Conservation (phyloP, 1,140 invertebrate species). For the Euschistus heros region DNA sequence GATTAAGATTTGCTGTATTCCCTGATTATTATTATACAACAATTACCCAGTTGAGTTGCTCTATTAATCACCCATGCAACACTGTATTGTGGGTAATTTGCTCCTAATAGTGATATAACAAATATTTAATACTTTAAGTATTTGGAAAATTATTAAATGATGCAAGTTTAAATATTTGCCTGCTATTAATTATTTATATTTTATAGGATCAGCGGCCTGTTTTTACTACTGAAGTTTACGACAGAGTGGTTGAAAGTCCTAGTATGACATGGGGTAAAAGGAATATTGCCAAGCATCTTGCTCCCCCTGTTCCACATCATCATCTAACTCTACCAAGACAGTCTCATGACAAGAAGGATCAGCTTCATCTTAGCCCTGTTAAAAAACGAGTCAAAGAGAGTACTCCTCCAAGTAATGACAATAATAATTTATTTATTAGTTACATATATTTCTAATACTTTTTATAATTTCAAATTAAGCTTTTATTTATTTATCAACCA, state of each 20-base stretch:
- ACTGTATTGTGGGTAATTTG: too few relatives aligned
- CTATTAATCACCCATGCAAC: too few relatives aligned
- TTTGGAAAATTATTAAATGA: background rate
- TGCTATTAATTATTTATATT: constrained; percentile 30
- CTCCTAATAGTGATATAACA: too few relatives aligned
- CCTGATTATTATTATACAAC: too few relatives aligned
- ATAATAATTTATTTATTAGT: too few relatives aligned
- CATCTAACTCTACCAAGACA: constrained; percentile 33
- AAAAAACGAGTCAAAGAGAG: constrained; percentile 97
- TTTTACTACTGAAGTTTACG: constrained; percentile 33
- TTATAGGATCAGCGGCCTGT: constrained; percentile 46
- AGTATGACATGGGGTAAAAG: constrained; percentile 28
- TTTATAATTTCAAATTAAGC: too few relatives aligned
- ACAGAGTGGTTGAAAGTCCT: constrained; percentile 31
- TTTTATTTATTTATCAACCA: too few relatives aligned
- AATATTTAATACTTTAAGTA: too few relatives aligned
- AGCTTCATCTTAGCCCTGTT: constrained; percentile 85
- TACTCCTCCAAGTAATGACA: constrained; percentile 58
- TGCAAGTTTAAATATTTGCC: background rate
- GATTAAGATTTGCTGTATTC: too few relatives aligned
- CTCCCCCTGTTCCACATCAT: constrained; percentile 36
- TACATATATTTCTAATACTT: too few relatives aligned
- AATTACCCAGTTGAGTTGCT: too few relatives aligned
- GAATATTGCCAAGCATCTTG: constrained; percentile 26
- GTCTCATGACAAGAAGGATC: constrained; percentile 66